Evolutionary conservation across 2,113 vertebrate species (phyloP).

Genomic region (Sterrhoptilus dennistouni): DNA sequence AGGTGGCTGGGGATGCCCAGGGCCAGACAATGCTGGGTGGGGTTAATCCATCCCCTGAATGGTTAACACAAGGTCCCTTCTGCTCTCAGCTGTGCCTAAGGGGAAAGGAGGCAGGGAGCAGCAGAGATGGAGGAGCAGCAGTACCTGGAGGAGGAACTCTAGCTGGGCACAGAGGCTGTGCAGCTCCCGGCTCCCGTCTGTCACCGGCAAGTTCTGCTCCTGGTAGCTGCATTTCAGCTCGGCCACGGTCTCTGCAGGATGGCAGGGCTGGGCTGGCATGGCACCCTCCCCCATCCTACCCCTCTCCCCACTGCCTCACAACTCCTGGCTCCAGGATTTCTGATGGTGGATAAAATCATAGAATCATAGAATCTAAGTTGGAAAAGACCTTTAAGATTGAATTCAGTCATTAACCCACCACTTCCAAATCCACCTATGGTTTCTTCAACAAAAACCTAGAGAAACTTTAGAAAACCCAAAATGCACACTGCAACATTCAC

Average conservation of each 20-base stretch:
- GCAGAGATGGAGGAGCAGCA: accelerated
- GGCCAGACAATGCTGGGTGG: accelerated
- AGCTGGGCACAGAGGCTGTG: slow-evolving; percentile 75
- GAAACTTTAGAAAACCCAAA: too few species aligned
- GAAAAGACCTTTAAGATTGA: background rate
- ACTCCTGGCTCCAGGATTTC: background rate
- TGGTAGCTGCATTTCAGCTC: slow-evolving; percentile 55
- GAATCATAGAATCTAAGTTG: background rate
- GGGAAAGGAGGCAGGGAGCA: background rate
- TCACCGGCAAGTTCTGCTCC: slow-evolving; percentile 51
- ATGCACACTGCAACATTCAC: too few species aligned
- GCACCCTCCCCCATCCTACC: background rate
- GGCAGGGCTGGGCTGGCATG: background rate
- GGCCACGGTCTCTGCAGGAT: slow-evolving; percentile 15
- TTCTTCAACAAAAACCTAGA: too few species aligned
- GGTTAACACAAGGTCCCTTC: accelerated
- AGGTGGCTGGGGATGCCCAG: background rate
- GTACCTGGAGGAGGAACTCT: slow-evolving; percentile 78
- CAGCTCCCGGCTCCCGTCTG: slow-evolving; percentile 69
- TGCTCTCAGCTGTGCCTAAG: background rate
- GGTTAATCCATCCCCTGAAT: background rate
- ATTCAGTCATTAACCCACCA: background rate
- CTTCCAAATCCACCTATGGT: background rate
- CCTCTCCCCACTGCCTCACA: background rate
- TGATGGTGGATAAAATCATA: background rate